Conservation (phyloP, 2,797 vertebrate species). For the Xenopus petersii region DNA sequence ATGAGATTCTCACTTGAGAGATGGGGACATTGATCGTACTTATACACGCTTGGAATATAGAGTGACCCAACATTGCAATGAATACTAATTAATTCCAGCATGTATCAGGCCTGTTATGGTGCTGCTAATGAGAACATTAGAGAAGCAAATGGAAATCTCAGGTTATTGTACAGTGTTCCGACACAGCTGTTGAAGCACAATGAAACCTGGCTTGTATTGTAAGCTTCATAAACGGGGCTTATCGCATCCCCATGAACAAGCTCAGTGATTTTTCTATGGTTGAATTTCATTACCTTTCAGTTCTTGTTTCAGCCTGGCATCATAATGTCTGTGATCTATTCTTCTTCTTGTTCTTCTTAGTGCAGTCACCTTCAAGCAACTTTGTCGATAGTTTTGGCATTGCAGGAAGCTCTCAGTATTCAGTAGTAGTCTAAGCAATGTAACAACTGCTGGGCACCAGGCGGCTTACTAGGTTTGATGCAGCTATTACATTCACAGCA, state of each 20-base stretch:
- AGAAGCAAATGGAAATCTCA: constrained; percentile 15
- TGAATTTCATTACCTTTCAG: neutral
- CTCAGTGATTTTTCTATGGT: neutral
- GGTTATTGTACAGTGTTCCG: constrained; percentile 8
- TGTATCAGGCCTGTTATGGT: constrained; percentile 12
- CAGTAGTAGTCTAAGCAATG: too few relatives aligned
- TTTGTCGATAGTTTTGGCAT: neutral
- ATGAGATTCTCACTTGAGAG: constrained; percentile 33
- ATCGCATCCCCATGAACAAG: neutral
- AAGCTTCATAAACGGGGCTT: constrained; percentile 3
- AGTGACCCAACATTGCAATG: constrained; percentile 8
- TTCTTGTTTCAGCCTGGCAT: neutral
- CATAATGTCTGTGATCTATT: neutral
- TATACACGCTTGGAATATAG: constrained; percentile 33
- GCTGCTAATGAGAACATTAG: constrained; percentile 26
- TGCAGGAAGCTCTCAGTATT: too few relatives aligned
- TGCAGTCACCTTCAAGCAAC: neutral
- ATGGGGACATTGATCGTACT: constrained; percentile 20
- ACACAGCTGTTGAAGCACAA: constrained; percentile 7
- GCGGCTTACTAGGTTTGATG: too few relatives aligned
- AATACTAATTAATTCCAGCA: constrained; percentile 32
- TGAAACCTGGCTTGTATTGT: constrained; percentile 1
- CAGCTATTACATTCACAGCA: too few relatives aligned
- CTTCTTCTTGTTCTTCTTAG: neutral
- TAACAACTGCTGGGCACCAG: too few relatives aligned